A percentile compares a stretch with the other conserved stretches of the same genome.
phyloP scores from a whole-genome alignment of 1,140 invertebrate species.

The Cydia pomonella region DNA sequence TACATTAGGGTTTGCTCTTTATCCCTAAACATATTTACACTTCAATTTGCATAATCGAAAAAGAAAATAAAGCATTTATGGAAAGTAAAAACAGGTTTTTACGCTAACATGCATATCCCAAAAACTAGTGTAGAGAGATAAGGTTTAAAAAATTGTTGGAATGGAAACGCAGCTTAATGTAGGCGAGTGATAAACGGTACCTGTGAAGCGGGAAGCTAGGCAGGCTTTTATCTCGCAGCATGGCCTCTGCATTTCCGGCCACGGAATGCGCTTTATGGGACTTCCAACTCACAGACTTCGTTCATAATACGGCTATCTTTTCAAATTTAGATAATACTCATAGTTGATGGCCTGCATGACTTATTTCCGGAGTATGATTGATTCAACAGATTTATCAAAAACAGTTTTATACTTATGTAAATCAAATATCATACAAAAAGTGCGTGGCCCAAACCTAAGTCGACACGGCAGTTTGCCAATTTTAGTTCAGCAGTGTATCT shows the following conservation, averaged over 20 bases:
- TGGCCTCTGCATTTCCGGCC: constrained; percentile 38
- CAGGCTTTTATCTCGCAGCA: constrained; percentile 42
- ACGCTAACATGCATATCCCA: too few relatives aligned
- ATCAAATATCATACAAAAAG: not conserved
- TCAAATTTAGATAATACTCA: not conserved
- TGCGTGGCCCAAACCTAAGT: not conserved
- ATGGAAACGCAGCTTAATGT: constrained; percentile 42
- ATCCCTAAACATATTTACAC: too few relatives aligned
- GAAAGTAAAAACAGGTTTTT: too few relatives aligned
- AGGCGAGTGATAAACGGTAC: constrained; percentile 46
- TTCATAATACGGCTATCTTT: constrained; percentile 13
- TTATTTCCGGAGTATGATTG: not conserved
- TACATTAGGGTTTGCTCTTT: too few relatives aligned
- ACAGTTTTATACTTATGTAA: not conserved
- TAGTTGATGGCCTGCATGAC: not conserved
- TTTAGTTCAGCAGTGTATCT: constrained; percentile 34
- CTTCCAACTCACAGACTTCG: constrained; percentile 3
- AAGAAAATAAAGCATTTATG: too few relatives aligned
- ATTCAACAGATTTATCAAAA: not conserved
- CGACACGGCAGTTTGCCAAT: constrained; percentile 29
- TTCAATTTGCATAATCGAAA: too few relatives aligned
- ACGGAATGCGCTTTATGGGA: constrained; percentile 36
- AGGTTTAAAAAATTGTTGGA: constrained; percentile 6
- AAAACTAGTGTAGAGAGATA: not conserved
- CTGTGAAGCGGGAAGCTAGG: constrained; percentile 40